These are phyloP conservation scores for Iphiclides podalirius DNA, from an alignment of 2,888 invertebrate genomes.

Conservation along the genomic window DNA sequence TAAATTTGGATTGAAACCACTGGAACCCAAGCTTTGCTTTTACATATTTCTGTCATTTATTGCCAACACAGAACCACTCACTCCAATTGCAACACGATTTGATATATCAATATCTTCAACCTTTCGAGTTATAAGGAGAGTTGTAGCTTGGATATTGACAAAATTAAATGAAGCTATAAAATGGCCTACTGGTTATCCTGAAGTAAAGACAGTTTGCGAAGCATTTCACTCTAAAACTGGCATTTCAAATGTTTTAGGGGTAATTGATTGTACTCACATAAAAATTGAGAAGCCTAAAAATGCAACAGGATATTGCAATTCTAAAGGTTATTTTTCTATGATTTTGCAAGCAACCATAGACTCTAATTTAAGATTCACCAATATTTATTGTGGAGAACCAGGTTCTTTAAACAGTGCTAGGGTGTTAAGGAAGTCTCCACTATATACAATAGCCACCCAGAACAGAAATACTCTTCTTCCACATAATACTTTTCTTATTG, in stretches of 20 bases:
- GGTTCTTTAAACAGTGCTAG: slow-evolving; percentile 52
- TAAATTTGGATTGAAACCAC: slow-evolving; percentile 56
- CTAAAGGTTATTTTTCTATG: slow-evolving; percentile 56
- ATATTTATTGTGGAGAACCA: slow-evolving; percentile 60
- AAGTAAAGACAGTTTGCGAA: slow-evolving; percentile 44
- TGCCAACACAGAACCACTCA: slow-evolving; percentile 52
- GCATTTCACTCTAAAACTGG: slow-evolving; percentile 48
- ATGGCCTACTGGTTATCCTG: slow-evolving; percentile 50
- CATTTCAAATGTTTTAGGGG: slow-evolving; percentile 51
- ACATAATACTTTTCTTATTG: slow-evolving; percentile 51
- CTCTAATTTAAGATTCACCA: slow-evolving; percentile 52
- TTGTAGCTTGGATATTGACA: slow-evolving; percentile 56
- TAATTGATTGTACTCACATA: slow-evolving; percentile 55
- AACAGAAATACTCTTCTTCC: slow-evolving; percentile 49
- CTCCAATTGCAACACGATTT: slow-evolving; percentile 56
- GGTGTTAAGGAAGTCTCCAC: slow-evolving; percentile 52
- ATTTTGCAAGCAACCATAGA: slow-evolving; percentile 56
- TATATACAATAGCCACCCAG: slow-evolving; percentile 48
- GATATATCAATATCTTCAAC: slow-evolving; percentile 62
- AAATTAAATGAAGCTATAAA: slow-evolving; percentile 53
- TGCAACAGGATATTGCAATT: slow-evolving; percentile 52
- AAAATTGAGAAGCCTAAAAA: slow-evolving; percentile 60
- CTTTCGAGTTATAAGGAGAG: slow-evolving; percentile 55
- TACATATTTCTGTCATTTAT: slow-evolving; percentile 59
- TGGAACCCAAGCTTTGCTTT: slow-evolving; percentile 57